phyloP scores from a whole-genome alignment of 2,797 vertebrate genomes.

The Myiotriccus ornatus region DNA sequence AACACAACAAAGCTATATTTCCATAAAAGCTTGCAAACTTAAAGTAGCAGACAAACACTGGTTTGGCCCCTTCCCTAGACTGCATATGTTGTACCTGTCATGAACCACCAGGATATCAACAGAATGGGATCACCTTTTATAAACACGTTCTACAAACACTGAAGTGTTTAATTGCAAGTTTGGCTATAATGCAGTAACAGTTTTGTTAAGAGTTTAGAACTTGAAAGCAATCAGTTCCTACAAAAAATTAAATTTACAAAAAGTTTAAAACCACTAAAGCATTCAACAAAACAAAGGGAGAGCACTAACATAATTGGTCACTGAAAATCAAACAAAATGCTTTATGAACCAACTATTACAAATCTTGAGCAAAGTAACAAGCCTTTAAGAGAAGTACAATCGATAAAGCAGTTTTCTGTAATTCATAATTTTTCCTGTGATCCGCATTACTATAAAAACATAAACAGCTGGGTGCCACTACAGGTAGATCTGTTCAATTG shows the following conservation, averaged over 20 bases:
- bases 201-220: background rate
- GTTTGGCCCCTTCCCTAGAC: background rate
- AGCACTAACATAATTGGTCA: background rate
- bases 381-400: background rate
- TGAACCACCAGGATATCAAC: fast-evolving
- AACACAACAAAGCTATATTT: background rate
- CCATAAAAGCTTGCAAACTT: background rate
- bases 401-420: background rate
- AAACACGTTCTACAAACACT: background rate
- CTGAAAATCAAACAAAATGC: background rate
- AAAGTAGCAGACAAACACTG: background rate
- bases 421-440: background rate
- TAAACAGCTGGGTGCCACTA: background rate
- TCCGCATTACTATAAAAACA: background rate
- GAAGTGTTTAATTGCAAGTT: background rate
- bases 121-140: background rate
- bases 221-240: background rate
- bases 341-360: background rate
- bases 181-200: background rate
- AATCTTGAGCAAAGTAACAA: background rate
- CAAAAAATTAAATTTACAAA: background rate
- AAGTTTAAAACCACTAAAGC: background rate
- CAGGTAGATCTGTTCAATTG: background rate
- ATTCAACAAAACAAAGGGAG: background rate
- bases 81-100: background rate